phyloP scores from a whole-genome alignment of 2,113 vertebrate genomes.

The Gopherus evgoodei region DNA sequence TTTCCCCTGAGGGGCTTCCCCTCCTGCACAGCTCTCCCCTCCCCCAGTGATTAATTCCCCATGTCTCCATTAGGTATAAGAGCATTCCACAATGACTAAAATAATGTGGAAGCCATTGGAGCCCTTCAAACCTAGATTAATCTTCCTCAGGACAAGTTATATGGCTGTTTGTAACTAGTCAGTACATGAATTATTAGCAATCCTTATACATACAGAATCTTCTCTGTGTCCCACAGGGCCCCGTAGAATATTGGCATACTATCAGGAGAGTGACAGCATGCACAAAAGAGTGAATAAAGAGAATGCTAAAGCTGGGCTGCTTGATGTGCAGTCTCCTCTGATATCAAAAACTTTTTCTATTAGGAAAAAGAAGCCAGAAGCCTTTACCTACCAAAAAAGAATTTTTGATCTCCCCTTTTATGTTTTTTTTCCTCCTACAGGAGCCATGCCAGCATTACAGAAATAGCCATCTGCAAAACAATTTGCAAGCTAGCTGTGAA shows the following conservation, averaged over 20 bases:
- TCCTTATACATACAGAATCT: background rate
- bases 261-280: conserved; percentile 8
- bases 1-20: background rate
- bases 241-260: conserved; percentile 9
- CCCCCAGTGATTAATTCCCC: background rate
- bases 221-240: background rate
- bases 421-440: conserved; percentile 59
- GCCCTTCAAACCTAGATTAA: background rate
- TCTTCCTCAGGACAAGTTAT: background rate
- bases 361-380: conserved; percentile 76
- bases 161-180: background rate
- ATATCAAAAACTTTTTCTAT: conserved; percentile 75
- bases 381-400: conserved; percentile 72
- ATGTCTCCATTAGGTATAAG: rapidly evolving
- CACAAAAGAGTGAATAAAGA: conserved; percentile 40
- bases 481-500: conserved; percentile 23
- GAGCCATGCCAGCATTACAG: conserved; percentile 66
- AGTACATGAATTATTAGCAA: background rate
- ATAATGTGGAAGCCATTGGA: rapidly evolving
- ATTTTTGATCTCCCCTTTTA: conserved; percentile 76
- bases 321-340: conserved; percentile 71
- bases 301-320: conserved; percentile 57
- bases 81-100: rapidly evolving
- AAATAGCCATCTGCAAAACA: conserved; percentile 67
- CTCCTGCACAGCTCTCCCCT: background rate